Base-by-base conservation (phyloP, 2,888 invertebrate species). In the Phalangium opilio region DNA sequence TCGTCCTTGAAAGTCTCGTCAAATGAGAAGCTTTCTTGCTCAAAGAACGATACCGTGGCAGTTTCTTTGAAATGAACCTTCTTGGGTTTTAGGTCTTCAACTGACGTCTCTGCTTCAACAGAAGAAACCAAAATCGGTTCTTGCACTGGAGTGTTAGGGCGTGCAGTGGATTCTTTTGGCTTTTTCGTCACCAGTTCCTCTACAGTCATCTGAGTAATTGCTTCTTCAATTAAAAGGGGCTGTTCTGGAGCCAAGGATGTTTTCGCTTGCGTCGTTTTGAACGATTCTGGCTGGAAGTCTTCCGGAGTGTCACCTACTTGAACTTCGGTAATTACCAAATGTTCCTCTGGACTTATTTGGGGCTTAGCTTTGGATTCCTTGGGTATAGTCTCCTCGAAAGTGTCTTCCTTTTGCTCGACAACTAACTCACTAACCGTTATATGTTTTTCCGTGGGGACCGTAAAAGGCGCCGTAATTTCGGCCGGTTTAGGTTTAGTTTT, bases 251-350 rank as follows among this genome's bases (percentile, higher is more conserved):
- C 19, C 35, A 55, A 43, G 35, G 36, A 43, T 14, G 47, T 39
- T 39, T 51, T 49, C 19, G 44, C 21, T 8, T 12, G 27, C 15
- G 50, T 50, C 1, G 44, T 27, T 44, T 50, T 46, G 11, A 27
- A 4, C 8, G 27, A 4, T 8, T 27, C 27, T 4, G 8, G 21
- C 2, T 41, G 38, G 21, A 57, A 43, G 10, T 45, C 11, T 19
- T 53, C 53, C 17, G 27, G 27, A 27, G 27, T 27, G 27, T 27
- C 27, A 27, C 27, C 27, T 27, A 8, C 27, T 27, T 27, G 27
- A 27, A 27, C 27, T 8, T 27, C 27, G 8, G 84, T 79, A 57
- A 85, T 86, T 72, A 45, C 50, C 36, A 52, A 43, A 35, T 52
- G 50, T 19, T 44, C 40, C 44, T 45, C 46, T 7, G 49, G 47